These are phyloP conservation scores for Lycopodina hypogea DNA, from an alignment of 37 sponge, comb jelly and placozoan genomes.

Conservation along the genomic window DNA sequence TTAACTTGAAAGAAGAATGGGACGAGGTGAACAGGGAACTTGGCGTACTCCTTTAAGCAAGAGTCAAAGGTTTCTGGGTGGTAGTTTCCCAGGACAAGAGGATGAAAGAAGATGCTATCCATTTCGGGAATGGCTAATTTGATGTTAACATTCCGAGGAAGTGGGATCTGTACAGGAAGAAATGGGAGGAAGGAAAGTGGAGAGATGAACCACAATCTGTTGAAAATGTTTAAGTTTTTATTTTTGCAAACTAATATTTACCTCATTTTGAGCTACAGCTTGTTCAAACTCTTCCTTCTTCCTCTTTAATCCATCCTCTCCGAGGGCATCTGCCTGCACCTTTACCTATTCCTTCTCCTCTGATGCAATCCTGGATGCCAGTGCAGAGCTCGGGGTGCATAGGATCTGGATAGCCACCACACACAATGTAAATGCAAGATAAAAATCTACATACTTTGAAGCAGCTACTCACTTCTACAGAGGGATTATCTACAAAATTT, in stretches of 20 bases:
- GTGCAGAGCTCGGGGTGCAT: slow-evolving; percentile 75
- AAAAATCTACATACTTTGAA: neutral
- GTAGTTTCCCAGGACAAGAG: slow-evolving; percentile 45
- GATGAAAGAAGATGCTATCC: slow-evolving; percentile 64
- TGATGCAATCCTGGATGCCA: slow-evolving; percentile 47
- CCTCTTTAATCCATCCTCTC: slow-evolving; percentile 67
- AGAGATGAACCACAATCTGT: neutral
- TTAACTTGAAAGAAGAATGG: slow-evolving; percentile 75
- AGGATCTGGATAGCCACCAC: slow-evolving; percentile 26
- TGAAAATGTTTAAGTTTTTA: too few species aligned
- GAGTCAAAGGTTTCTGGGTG: neutral
- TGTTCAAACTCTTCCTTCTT: slow-evolving; percentile 47
- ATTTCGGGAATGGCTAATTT: slow-evolving; percentile 49
- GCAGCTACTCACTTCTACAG: slow-evolving; percentile 47
- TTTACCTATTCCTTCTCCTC: slow-evolving; percentile 72
- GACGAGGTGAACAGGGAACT: slow-evolving; percentile 44
- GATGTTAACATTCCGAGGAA: slow-evolving; percentile 49
- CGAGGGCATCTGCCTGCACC: slow-evolving; percentile 50
- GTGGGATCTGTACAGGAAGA: slow-evolving; percentile 24
- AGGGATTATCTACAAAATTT: slow-evolving; percentile 59
- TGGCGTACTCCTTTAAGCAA: slow-evolving; percentile 7
- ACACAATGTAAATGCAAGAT: neutral
- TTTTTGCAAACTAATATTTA: too few species aligned
- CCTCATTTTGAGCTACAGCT: too few species aligned
- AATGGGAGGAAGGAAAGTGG: neutral